Evolutionary conservation across 2,797 vertebrate species (phyloP).

Genomic region (Gallinago stenura): DNA sequence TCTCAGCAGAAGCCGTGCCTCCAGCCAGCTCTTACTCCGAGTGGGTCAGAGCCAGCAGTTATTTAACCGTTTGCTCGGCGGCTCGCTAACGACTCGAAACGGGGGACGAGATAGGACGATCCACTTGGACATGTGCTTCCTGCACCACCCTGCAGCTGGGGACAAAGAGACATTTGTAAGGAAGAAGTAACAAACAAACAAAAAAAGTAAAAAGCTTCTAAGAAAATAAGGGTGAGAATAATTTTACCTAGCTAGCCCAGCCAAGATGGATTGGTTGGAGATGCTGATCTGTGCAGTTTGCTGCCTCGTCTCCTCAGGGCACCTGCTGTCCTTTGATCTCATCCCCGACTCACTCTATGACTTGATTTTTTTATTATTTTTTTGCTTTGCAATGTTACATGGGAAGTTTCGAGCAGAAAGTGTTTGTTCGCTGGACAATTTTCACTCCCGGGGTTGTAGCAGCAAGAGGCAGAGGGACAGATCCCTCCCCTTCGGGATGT

Average conservation of each 20-base stretch:
- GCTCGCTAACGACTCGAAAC: fast-evolving
- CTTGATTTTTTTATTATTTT: neutral
- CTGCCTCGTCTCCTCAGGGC: neutral
- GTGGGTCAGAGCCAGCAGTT: neutral
- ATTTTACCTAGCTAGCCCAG: neutral
- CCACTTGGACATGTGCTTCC: neutral
- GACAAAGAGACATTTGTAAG: neutral
- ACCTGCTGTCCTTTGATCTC: neutral
- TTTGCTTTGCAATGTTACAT: neutral
- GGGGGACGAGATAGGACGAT: fast-evolving
- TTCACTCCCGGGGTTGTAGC: neutral
- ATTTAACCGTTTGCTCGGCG: neutral
- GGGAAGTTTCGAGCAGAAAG: neutral
- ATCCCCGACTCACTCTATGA: neutral
- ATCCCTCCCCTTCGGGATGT: neutral
- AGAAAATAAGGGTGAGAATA: neutral
- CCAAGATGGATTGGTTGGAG: neutral
- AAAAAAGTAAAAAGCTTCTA: neutral
- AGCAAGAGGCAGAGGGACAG: neutral
- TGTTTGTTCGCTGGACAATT: neutral
- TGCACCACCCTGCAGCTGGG: neutral
- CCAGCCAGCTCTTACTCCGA: neutral
- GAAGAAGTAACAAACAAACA: neutral
- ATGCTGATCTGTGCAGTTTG: neutral
- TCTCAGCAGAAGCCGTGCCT: constrained; percentile 21